A percentile compares a stretch with the other conserved stretches of the same genome.
Conservation (phyloP, 2,113 vertebrate genomes). For the Pterocles orientalis region DNA sequence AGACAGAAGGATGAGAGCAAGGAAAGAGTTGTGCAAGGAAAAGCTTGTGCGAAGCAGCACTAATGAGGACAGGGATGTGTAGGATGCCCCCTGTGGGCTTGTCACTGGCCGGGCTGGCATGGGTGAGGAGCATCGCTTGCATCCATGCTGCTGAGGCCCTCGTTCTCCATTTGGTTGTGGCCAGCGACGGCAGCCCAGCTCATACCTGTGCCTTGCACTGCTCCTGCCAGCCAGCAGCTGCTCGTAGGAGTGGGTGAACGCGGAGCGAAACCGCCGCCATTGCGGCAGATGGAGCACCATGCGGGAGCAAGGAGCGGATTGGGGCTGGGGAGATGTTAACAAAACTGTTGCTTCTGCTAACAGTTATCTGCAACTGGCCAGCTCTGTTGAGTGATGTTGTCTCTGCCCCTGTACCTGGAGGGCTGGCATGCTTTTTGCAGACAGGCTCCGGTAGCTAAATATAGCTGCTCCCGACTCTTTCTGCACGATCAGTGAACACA, state of each 20-base stretch:
- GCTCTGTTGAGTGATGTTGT: accelerated
- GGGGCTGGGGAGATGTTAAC: background rate
- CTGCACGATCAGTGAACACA: background rate
- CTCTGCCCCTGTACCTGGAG: background rate
- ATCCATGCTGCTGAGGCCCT: accelerated
- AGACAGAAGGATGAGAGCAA: background rate
- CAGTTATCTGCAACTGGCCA: background rate
- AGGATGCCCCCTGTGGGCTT: background rate
- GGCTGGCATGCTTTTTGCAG: background rate
- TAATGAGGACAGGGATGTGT: accelerated
- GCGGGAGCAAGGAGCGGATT: accelerated
- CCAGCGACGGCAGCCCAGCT: accelerated
- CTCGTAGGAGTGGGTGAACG: accelerated
- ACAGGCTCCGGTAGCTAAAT: background rate
- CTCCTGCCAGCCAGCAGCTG: background rate
- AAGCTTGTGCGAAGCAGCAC: background rate
- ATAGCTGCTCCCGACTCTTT: background rate
- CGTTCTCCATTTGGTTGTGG: background rate
- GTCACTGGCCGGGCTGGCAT: background rate
- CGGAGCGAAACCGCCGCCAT: accelerated
- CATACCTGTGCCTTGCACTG: accelerated
- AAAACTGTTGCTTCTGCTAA: background rate
- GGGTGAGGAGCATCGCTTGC: background rate
- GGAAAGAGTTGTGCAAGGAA: background rate
- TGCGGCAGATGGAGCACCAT: background rate